Percentiles rank a stretch among this genome's conserved stretches.
Conservation (phyloP, 2,888 invertebrate genomes). For the Nephrotoma guestfalica region DNA sequence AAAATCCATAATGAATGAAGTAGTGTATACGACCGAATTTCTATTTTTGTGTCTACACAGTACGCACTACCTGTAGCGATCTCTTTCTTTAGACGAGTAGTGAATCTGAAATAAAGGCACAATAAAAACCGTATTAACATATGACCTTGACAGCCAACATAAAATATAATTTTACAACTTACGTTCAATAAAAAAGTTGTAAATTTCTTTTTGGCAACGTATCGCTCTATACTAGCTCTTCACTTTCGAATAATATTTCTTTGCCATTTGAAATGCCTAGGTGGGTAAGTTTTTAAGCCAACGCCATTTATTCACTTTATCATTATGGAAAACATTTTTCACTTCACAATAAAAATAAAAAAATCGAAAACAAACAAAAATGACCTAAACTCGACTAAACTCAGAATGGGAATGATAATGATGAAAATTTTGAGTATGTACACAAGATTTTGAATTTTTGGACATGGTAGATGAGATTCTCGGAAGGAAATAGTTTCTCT, state of each 20-base stretch:
- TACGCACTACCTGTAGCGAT: not conserved
- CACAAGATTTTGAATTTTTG: not conserved
- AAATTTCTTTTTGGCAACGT: not conserved
- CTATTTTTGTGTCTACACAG: not conserved
- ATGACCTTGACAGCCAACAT: not conserved
- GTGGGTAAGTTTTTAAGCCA: not conserved
- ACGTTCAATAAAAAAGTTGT: not conserved
- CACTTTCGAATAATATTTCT: not conserved
- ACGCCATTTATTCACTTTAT: not conserved
- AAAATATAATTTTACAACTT: not conserved
- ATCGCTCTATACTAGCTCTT: not conserved
- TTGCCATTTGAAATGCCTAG: not conserved
- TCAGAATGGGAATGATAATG: not conserved
- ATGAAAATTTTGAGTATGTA: not conserved
- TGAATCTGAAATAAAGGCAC: not conserved
- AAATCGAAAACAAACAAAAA: not conserved
- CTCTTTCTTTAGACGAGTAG: not conserved
- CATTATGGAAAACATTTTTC: too few relatives aligned
- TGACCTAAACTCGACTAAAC: not conserved
- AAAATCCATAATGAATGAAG: not conserved
- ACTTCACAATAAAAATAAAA: not conserved
- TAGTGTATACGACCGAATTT: not conserved
- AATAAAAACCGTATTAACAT: not conserved
- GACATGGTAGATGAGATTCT: not conserved
- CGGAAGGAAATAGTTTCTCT: not conserved